phyloP scores from a whole-genome alignment of 1,140 invertebrate species.

The Zaprionus ornatus region DNA sequence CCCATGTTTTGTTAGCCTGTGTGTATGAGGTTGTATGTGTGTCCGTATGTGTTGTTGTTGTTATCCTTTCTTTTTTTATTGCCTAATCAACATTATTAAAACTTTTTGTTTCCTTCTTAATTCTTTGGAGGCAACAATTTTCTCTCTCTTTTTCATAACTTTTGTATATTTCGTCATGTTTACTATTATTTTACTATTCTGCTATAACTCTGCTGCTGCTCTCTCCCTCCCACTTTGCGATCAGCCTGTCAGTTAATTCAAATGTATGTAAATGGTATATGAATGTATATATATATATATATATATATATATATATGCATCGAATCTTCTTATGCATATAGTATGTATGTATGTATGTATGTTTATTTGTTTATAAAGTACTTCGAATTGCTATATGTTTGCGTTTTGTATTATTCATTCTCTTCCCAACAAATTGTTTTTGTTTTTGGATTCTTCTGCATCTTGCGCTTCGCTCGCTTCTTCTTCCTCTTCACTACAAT shows the following conservation, averaged over 20 bases:
- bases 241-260: constrained; percentile 47
- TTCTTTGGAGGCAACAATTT: constrained; percentile 41
- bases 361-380: constrained; percentile 74
- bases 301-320: constrained; percentile 43
- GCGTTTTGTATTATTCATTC: constrained; percentile 75
- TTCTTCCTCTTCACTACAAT: constrained; percentile 33
- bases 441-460: constrained; percentile 40
- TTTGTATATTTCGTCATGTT: constrained; percentile 3
- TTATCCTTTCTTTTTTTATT: constrained; percentile 9
- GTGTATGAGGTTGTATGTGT: not conserved
- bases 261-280: constrained; percentile 56
- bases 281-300: constrained; percentile 41
- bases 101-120: constrained; percentile 20
- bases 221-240: constrained; percentile 32
- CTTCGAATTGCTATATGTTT: constrained; percentile 80
- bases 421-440: constrained; percentile 21
- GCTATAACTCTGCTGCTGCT: constrained; percentile 21
- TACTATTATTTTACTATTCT: constrained; percentile 20
- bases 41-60: not conserved
- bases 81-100: constrained; percentile 21
- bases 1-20: constrained; percentile 7
- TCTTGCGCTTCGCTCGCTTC: not conserved
- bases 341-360: constrained; percentile 55
- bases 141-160: constrained; percentile 7
- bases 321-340: constrained; percentile 39